Base-by-base conservation (phyloP, 2,888 invertebrate genomes). In the Aleiodes testaceus region DNA sequence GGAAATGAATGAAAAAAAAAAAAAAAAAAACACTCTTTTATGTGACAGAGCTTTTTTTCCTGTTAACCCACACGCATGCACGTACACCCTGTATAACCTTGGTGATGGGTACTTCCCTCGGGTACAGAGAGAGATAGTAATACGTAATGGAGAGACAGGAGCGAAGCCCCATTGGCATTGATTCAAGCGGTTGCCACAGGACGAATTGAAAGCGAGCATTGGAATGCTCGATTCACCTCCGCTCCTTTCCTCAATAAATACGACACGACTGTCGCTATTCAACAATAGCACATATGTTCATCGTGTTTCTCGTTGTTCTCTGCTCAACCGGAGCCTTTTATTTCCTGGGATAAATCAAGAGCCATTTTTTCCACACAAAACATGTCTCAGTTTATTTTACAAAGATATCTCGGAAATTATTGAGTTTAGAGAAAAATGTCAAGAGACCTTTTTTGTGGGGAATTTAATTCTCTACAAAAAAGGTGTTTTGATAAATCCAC, bases 161-260 rank as follows among this genome's bases (percentile, higher is more conserved):
- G 36, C 7, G 7, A 36, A 36, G 36, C 36, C 36, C 59, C 59
- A 66, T 66, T 66, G 70, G 70, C 70, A 71, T 71, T 47, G 61
- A 66, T 71, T 71, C 70, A 71, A 71, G 61, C 66, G 36, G 52
- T 66, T 49, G 50, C 66, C 50, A 42, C 59, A 59, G 55, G 59
- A 30, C 70, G 61, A 71, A 71, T 71, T 71, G 66, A 71, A 71
- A 66, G 49, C 66, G 66, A 52, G 50, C 61, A 49, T 11, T 20
- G 66, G 30, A 59, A 47, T 55, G 55, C 70, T 59, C 70, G 55
- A 66, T 70, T 61, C 55, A 70, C 70, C 59, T 55, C 36, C 18
- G 52, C 53, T 53, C 26, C 53, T 53, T 59, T 42, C 59, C 61
- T 71, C 50, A 71, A 66, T 52, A 66, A 71, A 71, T 71, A 71